Evolutionary conservation across 2,113 vertebrate genomes (phyloP).

Genomic region (Acanthochromis polyacanthus): DNA sequence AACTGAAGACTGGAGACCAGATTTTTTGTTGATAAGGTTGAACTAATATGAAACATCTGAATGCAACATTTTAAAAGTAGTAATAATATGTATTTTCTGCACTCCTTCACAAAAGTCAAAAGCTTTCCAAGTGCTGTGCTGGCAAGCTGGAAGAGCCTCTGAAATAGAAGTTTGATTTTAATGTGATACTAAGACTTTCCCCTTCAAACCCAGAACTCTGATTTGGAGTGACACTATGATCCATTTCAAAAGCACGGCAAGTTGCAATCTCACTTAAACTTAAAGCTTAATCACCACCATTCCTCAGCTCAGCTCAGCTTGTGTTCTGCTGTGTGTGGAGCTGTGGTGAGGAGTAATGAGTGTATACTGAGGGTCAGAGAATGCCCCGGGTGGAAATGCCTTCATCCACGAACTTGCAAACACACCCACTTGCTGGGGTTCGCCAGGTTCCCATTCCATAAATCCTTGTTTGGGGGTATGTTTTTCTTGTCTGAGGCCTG

Average conservation of each 20-base stretch:
- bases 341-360: slow-evolving; percentile 41
- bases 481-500: slow-evolving; percentile 63
- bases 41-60: background rate
- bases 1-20: background rate
- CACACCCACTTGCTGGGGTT: slow-evolving; percentile 40
- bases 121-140: background rate
- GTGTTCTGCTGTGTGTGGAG: slow-evolving; percentile 33
- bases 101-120: background rate
- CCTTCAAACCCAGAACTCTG: background rate
- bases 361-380: slow-evolving; percentile 44
- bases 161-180: slow-evolving; percentile 10
- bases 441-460: slow-evolving; percentile 60
- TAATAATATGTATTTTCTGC: slow-evolving; percentile 2
- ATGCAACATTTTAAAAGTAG: background rate
- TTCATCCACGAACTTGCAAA: slow-evolving; percentile 45
- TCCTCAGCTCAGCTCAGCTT: slow-evolving; percentile 19
- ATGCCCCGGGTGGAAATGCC: slow-evolving; percentile 27
- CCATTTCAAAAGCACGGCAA: slow-evolving; percentile 29
- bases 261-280: slow-evolving; percentile 22
- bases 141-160: background rate
- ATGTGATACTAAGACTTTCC: slow-evolving; percentile 9
- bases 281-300: slow-evolving; percentile 24
- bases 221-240: slow-evolving; percentile 32
- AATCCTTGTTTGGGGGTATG: slow-evolving; percentile 62
- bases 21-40: background rate